These are phyloP conservation scores for Goniozus legneri DNA, from an alignment of 1,140 invertebrate genomes.

Conservation along the genomic window DNA sequence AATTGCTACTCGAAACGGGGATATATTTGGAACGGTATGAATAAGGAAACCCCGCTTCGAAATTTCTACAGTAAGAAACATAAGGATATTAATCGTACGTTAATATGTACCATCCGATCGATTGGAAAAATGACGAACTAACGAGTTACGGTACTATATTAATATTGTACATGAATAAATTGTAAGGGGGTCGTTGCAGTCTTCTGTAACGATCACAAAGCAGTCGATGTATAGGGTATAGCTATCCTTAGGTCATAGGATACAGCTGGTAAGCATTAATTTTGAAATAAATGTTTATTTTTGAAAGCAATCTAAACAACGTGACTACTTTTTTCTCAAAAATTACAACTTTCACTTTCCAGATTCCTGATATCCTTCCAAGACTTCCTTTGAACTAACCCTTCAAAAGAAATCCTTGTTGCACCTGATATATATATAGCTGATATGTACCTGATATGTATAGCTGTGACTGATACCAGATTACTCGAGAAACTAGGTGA, in stretches of 20 bases:
- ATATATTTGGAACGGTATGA: too few relatives aligned
- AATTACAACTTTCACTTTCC: too few relatives aligned
- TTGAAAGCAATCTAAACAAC: constrained; percentile 48
- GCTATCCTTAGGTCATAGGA: constrained; percentile 40
- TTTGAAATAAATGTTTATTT: constrained; percentile 54
- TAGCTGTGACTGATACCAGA: too few relatives aligned
- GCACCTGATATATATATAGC: too few relatives aligned
- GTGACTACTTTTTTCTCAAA: background rate
- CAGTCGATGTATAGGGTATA: constrained; percentile 40
- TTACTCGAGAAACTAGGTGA: too few relatives aligned
- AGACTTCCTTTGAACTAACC: background rate
- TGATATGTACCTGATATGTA: too few relatives aligned
- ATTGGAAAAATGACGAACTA: constrained; percentile 17
- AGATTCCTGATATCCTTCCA: background rate
- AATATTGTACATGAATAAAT: constrained; percentile 31
- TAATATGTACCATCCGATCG: too few relatives aligned
- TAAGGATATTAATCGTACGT: too few relatives aligned
- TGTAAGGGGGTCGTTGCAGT: constrained; percentile 22
- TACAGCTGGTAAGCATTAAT: constrained; percentile 50
- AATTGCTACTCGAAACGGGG: too few relatives aligned
- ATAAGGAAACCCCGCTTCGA: too few relatives aligned
- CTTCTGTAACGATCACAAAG: constrained; percentile 37
- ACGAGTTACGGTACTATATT: constrained; percentile 31
- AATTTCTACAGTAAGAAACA: too few relatives aligned
- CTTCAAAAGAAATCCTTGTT: too few relatives aligned